Conservation (phyloP, 2,888 invertebrate species). For the Hedychridium roseum region DNA sequence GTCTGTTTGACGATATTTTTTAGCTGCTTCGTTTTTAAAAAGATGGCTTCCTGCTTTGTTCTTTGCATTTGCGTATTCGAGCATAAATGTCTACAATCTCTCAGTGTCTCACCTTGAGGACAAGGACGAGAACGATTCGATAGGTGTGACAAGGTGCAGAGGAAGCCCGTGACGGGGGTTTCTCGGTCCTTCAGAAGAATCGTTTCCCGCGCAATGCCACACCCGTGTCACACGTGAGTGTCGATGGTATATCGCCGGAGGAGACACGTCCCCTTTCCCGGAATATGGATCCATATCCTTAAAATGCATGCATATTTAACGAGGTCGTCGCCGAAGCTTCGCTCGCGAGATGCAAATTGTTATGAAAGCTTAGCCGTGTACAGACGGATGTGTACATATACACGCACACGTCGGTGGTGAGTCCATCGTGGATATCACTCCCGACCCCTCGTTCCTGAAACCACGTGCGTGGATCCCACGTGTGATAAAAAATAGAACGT, state of each 20-base stretch:
- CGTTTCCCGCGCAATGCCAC: conserved; percentile 31
- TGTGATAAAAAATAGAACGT: conserved; percentile 54
- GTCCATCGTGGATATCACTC: conserved; percentile 51
- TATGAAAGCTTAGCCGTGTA: conserved; percentile 58
- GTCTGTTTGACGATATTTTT: no score
- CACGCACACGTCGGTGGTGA: conserved; percentile 1
- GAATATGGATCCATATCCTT: conserved; percentile 37
- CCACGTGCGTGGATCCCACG: conserved; percentile 46
- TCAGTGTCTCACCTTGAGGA: no score
- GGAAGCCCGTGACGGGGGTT: conserved; percentile 32
- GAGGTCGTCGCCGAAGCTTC: conserved; percentile 34
- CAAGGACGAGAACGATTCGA: conserved; percentile 34
- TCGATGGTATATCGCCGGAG: conserved; percentile 27
- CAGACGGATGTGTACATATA: background rate
- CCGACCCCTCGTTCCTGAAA: conserved; percentile 4
- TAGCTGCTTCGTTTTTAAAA: no score
- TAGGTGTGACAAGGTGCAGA: conserved; percentile 32
- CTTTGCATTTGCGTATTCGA: no score
- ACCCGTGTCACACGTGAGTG: conserved; percentile 29
- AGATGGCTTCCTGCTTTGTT: no score
- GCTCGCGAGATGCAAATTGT: conserved; percentile 57
- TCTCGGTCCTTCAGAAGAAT: conserved; percentile 34
- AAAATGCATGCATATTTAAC: conserved; percentile 60
- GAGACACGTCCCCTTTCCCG: conserved; percentile 26
- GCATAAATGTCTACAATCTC: no score